A percentile compares a stretch with the other conserved stretches of the same genome.
Conservation (phyloP, 2,797 vertebrate genomes). For the Gymnoscopelus microlampas region DNA sequence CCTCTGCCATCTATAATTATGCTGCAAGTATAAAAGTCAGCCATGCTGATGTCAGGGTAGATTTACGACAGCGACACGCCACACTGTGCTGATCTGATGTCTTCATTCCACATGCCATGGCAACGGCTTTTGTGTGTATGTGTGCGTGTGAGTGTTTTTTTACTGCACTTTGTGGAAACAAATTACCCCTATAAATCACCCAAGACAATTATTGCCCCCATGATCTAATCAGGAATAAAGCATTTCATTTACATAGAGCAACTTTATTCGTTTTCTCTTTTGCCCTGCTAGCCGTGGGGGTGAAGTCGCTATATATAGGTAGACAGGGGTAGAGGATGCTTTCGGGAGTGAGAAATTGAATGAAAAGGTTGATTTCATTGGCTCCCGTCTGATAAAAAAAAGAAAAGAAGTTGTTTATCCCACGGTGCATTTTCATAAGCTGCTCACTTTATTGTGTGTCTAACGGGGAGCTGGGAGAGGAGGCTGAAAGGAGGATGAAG, state of each 20-base stretch:
- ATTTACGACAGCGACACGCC: not conserved
- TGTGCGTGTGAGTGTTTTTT: conserved; percentile 25
- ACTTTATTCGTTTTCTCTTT: conserved; percentile 22
- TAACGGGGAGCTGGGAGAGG: conserved; percentile 31
- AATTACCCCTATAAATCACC: conserved; percentile 81
- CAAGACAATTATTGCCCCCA: conserved; percentile 77
- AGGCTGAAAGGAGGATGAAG: conserved; percentile 16
- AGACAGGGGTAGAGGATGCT: conserved; percentile 50
- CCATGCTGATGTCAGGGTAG: not conserved
- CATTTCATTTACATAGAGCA: conserved; percentile 78
- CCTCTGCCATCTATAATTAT: too few relatives aligned
- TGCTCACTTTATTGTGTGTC: conserved; percentile 55
- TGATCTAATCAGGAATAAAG: conserved; percentile 81
- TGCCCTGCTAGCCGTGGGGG: conserved; percentile 31
- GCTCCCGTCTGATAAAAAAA: conserved; percentile 64
- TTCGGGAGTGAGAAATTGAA: conserved; percentile 70
- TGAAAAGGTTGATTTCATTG: conserved; percentile 74
- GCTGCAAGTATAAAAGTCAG: not conserved
- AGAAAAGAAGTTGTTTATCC: conserved; percentile 64
- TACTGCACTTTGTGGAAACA: conserved; percentile 66
- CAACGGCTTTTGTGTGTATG: conserved; percentile 21
- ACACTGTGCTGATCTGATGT: conserved; percentile 49
- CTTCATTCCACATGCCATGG: conserved; percentile 44
- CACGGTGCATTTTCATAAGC: conserved; percentile 66
- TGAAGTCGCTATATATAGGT: conserved; percentile 37